Conservation (phyloP, 2,797 vertebrate species). For the Enteromius mattozi region DNA sequence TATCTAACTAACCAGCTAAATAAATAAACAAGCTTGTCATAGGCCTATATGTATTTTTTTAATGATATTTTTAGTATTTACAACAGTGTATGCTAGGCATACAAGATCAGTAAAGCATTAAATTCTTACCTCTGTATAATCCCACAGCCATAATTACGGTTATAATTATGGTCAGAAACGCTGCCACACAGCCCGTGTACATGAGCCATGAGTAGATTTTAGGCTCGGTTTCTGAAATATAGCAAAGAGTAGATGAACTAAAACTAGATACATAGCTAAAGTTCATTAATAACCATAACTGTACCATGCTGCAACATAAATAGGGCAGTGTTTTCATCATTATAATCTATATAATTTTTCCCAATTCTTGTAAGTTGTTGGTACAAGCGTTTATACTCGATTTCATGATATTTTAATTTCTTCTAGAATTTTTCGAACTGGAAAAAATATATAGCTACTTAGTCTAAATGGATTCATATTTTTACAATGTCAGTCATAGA, state of each 20-base stretch:
- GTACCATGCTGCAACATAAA: neutral
- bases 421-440: no score
- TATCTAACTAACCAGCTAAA: no score
- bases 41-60: no score
- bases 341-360: neutral
- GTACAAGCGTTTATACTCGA: neutral
- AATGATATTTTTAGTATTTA: no score
- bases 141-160: neutral
- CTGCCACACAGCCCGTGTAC: constrained; percentile 29
- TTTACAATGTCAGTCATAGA: neutral
- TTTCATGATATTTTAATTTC: neutral
- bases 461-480: neutral
- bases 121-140: constrained; percentile 32
- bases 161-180: constrained; percentile 20
- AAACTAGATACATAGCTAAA: neutral
- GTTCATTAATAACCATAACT: neutral
- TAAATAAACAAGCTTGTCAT: no score
- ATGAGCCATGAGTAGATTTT: constrained; percentile 18
- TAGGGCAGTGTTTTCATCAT: neutral
- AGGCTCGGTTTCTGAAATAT: neutral
- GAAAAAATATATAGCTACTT: neutral
- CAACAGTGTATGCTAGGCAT: neutral
- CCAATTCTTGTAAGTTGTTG: neutral
- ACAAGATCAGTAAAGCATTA: neutral
- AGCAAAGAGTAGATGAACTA: neutral